phyloP scores from a whole-genome alignment of 1,140 invertebrate species.

The Pseudachorutes palmiensis region DNA sequence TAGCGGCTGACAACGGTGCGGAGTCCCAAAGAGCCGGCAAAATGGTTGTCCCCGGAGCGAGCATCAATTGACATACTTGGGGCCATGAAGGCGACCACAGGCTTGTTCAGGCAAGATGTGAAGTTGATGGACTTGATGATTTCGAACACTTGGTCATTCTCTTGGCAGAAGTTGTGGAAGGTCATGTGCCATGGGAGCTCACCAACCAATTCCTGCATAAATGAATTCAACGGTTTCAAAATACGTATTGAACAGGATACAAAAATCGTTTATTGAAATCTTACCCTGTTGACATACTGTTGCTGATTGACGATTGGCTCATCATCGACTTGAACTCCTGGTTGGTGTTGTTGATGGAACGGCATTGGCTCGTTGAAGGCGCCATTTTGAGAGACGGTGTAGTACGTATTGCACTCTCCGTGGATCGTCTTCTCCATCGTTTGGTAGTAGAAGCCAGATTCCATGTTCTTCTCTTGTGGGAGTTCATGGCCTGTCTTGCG shows the following conservation, averaged over 20 bases:
- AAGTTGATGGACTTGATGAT: slow-evolving; percentile 39
- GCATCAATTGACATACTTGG: slow-evolving; percentile 26
- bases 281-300: too few relatives aligned
- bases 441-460: slow-evolving; percentile 34
- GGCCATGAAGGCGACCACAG: slow-evolving; percentile 30
- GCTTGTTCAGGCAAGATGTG: slow-evolving; percentile 36
- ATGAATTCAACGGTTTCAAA: not conserved
- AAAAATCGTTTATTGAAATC: too few relatives aligned
- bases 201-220: slow-evolving; percentile 6
- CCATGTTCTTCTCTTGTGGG: slow-evolving; percentile 22
- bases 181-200: slow-evolving; percentile 33
- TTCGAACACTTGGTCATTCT: slow-evolving; percentile 37
- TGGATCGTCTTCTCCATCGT: slow-evolving; percentile 30
- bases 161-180: slow-evolving; percentile 34
- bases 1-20: slow-evolving; percentile 27
- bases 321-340: not conserved
- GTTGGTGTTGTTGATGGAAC: slow-evolving; percentile 21
- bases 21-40: slow-evolving; percentile 26
- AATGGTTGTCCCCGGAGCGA: slow-evolving; percentile 33
- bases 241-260: too few relatives aligned
- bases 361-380: slow-evolving; percentile 25
- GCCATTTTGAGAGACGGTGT: slow-evolving; percentile 34
- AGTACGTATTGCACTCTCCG: slow-evolving; percentile 27
- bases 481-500: slow-evolving; percentile 28
- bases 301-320: not conserved